phyloP scores from a whole-genome alignment of 2,888 invertebrate genomes.

The Trichacis sp. region DNA sequence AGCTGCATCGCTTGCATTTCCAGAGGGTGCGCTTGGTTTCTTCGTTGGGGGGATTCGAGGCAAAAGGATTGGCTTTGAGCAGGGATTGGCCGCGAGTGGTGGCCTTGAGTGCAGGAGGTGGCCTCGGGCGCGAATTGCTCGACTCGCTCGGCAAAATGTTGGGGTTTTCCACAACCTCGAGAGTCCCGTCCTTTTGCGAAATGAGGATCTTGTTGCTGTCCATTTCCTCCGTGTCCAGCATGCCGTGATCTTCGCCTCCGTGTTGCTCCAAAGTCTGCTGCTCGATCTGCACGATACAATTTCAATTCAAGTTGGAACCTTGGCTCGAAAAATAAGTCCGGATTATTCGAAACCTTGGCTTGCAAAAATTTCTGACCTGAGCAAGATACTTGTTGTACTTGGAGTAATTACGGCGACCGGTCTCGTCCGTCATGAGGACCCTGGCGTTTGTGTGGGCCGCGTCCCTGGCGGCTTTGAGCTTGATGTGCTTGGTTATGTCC shows the following conservation, averaged over 20 bases:
- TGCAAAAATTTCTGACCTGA: conserved; percentile 74
- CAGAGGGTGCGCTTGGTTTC: conserved; percentile 82
- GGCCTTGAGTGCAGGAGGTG: conserved; percentile 74
- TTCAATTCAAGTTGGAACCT: conserved; percentile 18
- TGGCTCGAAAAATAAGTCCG: no score
- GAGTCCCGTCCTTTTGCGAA: conserved; percentile 44
- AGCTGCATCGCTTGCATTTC: conserved; percentile 92
- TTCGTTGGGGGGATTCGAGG: conserved; percentile 58
- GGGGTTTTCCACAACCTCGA: conserved; percentile 42
- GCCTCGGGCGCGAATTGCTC: conserved; percentile 57
- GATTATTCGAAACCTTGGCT: no score
- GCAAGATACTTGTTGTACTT: conserved; percentile 93
- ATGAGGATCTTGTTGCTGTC: conserved; percentile 52
- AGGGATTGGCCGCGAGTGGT: conserved; percentile 64
- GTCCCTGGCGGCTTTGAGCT: conserved; percentile 87
- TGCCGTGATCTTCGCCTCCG: conserved; percentile 51
- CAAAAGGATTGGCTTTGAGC: conserved; percentile 49
- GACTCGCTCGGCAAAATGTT: conserved; percentile 37
- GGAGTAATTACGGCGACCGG: conserved; percentile 89
- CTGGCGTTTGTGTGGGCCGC: conserved; percentile 84
- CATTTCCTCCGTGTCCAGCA: conserved; percentile 51
- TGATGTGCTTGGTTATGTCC: conserved; percentile 96
- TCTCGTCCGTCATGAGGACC: conserved; percentile 92
- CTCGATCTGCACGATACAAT: conserved; percentile 54
- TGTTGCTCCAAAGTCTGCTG: conserved; percentile 54